Conservation (phyloP, 2,113 vertebrate species). For the Cichladusa arquata region DNA sequence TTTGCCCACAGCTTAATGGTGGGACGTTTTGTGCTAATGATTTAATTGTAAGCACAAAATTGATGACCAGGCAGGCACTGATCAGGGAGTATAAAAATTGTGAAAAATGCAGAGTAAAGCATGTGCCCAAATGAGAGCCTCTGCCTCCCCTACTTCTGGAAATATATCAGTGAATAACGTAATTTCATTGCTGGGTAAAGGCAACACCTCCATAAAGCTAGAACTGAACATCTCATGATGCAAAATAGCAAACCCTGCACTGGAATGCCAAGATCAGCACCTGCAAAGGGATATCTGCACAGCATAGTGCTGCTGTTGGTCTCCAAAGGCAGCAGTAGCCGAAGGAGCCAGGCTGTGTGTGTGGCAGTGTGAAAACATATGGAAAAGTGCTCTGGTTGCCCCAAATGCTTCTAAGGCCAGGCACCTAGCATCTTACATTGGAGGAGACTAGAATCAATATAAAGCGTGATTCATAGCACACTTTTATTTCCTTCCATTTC, state of each 20-base stretch:
- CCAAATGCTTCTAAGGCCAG: not conserved
- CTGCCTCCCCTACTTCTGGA: not conserved
- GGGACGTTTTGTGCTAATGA: not conserved
- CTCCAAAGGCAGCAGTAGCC: not conserved
- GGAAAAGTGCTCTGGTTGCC: not conserved
- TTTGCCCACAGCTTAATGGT: not conserved
- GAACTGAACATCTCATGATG: not conserved
- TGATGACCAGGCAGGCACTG: not conserved
- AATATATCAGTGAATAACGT: not conserved
- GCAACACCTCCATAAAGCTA: not conserved
- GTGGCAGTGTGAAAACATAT: not conserved
- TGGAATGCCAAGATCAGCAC: not conserved
- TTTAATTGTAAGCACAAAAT: constrained; percentile 26
- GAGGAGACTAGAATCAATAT: not conserved
- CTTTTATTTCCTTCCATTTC: not conserved
- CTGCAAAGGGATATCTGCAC: not conserved
- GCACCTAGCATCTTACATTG: not conserved
- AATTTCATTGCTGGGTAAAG: not conserved
- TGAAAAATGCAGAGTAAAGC: not conserved
- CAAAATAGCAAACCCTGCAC: not conserved
- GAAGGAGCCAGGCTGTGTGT: not conserved
- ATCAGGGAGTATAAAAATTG: not conserved
- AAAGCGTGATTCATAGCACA: not conserved
- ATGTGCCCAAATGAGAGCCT: not conserved
- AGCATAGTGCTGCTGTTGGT: not conserved